phyloP scores from a whole-genome alignment of 2,113 vertebrate species.

The Podilymbus podiceps region DNA sequence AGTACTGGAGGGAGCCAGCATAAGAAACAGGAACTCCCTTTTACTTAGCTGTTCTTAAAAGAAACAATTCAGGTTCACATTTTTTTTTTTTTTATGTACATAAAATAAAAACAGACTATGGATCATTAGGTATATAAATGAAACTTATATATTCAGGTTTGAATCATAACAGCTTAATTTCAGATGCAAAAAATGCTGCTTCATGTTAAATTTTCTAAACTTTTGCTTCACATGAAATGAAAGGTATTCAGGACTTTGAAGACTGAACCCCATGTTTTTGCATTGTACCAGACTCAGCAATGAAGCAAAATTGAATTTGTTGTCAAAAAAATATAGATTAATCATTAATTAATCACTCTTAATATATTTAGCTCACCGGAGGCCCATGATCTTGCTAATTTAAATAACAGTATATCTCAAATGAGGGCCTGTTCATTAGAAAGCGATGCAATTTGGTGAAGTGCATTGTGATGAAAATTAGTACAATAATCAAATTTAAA shows the following conservation, averaged over 20 bases:
- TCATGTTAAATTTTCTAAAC: background rate
- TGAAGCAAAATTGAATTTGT: background rate
- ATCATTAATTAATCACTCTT: background rate
- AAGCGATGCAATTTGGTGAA: background rate
- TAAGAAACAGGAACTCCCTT: background rate
- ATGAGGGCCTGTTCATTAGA: background rate
- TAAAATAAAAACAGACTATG: background rate
- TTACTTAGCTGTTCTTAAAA: background rate
- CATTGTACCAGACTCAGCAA: background rate
- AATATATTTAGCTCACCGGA: background rate
- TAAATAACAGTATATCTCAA: background rate
- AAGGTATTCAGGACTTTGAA: background rate
- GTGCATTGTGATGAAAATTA: background rate
- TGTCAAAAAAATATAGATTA: background rate
- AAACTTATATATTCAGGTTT: background rate
- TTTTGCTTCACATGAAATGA: background rate
- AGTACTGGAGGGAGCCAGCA: background rate
- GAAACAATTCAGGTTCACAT: background rate
- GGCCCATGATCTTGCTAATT: background rate
- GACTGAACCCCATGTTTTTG: background rate
- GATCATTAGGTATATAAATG: background rate
- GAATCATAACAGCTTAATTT: background rate
- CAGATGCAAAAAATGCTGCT: background rate
- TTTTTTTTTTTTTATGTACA: background rate
- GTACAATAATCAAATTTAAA: conserved; percentile 22